A percentile compares a stretch with the other conserved stretches of the same genome.
These are phyloP conservation scores for Parnassius apollo DNA, from an alignment of 2,888 invertebrate genomes.

Conservation along the genomic window DNA sequence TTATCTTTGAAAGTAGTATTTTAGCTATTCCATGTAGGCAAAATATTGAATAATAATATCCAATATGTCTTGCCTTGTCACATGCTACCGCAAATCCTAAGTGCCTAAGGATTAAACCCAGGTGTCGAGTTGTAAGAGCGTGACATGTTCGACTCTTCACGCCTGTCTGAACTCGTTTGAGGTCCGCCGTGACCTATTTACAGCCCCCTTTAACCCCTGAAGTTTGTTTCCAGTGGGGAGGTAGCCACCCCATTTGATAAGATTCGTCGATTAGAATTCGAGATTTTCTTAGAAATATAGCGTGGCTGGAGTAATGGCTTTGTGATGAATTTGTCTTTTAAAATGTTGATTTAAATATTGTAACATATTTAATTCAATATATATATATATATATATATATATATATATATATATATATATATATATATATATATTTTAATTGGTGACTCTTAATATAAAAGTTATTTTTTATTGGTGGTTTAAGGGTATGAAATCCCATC, in stretches of 20 bases:
- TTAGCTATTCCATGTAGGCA: not conserved
- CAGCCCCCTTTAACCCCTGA: conserved; percentile 39
- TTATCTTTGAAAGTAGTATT: too few relatives aligned
- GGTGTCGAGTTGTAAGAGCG: conserved; percentile 56
- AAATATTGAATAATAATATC: conserved; percentile 25
- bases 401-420: too few relatives aligned
- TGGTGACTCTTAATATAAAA: conserved; percentile 5
- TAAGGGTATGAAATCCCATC: too few relatives aligned
- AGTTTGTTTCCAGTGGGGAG: conserved; percentile 35
- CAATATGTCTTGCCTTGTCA: conserved; percentile 32
- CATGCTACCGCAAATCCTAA: conserved; percentile 56
- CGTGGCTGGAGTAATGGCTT: conserved; percentile 13
- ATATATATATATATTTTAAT: too few relatives aligned
- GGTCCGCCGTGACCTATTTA: conserved; percentile 31
- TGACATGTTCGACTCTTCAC: conserved; percentile 64
- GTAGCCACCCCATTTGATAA: conserved; percentile 48
- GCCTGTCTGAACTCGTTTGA: conserved; percentile 71
- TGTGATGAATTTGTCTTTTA: conserved; percentile 15
- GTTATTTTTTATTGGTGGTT: too few relatives aligned
- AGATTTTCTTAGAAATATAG: conserved; percentile 27
- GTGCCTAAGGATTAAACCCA: conserved; percentile 60
- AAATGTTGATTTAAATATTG: conserved; percentile 2
- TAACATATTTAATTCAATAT: too few relatives aligned
- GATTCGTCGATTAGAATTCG: conserved; percentile 44
- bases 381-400: too few relatives aligned